Evolutionary conservation across 2,888 invertebrate genomes (phyloP), one percentile per base, ranked within the genome.

Genomic region (Belgica antarctica): DNA sequence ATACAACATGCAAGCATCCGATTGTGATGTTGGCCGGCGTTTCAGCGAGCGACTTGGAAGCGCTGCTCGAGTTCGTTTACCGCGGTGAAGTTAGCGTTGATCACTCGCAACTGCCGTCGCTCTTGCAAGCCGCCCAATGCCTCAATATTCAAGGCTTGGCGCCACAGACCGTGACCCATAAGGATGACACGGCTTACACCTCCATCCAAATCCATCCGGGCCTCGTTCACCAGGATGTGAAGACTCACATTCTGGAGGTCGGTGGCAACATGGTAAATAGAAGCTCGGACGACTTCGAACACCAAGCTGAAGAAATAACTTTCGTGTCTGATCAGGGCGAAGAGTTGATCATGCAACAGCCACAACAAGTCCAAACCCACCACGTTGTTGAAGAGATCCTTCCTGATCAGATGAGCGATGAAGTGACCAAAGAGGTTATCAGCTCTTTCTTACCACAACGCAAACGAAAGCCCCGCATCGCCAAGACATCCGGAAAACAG

Each of bases 11-110:
- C 76, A 83, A 85, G 74, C 86, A 86, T 80, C 86, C 86, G 34
- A 84, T 86, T 28, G 83, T 86, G n/a, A 84, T 86, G 84, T 77
- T 86, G 74, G 85, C 85, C 59, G 86, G 85, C 71, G 83, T 86
- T 27, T 83, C 82, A 73, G 85, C 85, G 61, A 82, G 82, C 73
- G 86, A 86, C 76, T 78, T 86, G 73, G 85, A 86, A 76, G 84
- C 84, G n/a, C 75, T 86, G 65, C 76, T 86, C 61, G 85, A 86
- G 76, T 86, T 86, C 77, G 84, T 86, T 57, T 86, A 86, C 74
- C 81, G 84, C 52, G 86, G 86, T 62, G 85, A 86, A 79, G 84
- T 86, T 25, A 85, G 84, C 73, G 84, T 86, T 24, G 85, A 85
- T 75, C 84, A 85, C 71, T 83, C 83, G 62, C 85, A 85, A 74